phyloP scores from a whole-genome alignment of 2,888 invertebrate genomes.

The Pristionchus maxplancki region DNA sequence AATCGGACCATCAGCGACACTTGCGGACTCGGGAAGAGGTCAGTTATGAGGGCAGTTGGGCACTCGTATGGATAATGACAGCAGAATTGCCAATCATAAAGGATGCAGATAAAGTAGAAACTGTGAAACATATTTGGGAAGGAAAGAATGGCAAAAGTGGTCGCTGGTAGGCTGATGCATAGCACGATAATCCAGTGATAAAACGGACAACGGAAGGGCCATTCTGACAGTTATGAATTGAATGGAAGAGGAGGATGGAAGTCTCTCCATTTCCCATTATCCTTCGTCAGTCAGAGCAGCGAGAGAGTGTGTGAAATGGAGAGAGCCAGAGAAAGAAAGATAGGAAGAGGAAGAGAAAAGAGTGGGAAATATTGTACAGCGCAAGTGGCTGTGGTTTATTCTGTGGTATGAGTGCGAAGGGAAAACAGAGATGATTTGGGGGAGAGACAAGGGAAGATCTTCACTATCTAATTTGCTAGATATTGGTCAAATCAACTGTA shows the following conservation, averaged over 20 bases:
- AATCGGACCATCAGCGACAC: not conserved
- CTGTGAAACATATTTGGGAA: too few species aligned
- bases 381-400: conserved; percentile 17
- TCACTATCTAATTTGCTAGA: not conserved
- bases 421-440: not conserved
- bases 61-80: too few species aligned
- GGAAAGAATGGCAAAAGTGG: too few species aligned
- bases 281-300: too few species aligned
- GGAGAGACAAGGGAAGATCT: not conserved
- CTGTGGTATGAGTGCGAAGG: not conserved
- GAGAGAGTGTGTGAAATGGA: not conserved
- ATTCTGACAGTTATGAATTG: not conserved
- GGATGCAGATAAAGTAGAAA: too few species aligned
- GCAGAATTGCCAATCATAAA: too few species aligned
- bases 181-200: not conserved
- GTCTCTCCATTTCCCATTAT: too few species aligned
- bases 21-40: not conserved
- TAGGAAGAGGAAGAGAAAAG: not conserved
- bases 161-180: too few species aligned
- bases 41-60: not conserved
- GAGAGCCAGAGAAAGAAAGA: not conserved
- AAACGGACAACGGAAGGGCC: not conserved
- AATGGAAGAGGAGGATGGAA: not conserved
- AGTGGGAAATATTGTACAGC: conserved; percentile 9
- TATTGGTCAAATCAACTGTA: too few species aligned